Percentiles rank a stretch among this genome's conserved stretches.
phyloP scores from a whole-genome alignment of 2,113 vertebrate species.

The Puffinus mauretanicus region DNA sequence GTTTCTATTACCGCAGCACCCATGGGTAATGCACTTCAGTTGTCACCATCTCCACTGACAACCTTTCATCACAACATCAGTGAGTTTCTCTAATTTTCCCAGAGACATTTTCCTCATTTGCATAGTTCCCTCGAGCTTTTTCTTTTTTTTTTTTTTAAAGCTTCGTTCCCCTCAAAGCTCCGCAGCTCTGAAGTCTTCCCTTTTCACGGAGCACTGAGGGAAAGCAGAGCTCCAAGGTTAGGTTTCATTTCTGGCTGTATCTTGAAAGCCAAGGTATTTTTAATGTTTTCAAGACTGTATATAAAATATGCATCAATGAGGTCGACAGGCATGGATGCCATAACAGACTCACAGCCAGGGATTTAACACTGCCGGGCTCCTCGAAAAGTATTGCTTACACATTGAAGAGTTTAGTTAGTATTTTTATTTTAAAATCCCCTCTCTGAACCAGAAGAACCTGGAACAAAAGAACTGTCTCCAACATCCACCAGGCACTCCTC shows the following conservation, averaged over 20 bases:
- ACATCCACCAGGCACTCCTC: neutral
- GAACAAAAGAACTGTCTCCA: neutral
- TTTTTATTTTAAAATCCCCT: conserved; percentile 9
- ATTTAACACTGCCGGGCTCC: neutral
- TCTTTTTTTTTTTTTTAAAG: neutral
- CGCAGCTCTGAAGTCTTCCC: conserved; percentile 53
- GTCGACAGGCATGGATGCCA: conserved; percentile 29
- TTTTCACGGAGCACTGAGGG: neutral
- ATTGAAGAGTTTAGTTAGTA: neutral
- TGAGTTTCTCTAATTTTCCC: conserved; percentile 69
- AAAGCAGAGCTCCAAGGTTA: conserved; percentile 34
- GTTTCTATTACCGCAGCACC: conserved; percentile 52
- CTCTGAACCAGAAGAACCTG: neutral
- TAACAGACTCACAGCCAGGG: neutral
- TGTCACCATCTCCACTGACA: conserved; percentile 71
- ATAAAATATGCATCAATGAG: conserved; percentile 58
- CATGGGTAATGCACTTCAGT: conserved; percentile 66
- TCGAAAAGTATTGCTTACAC: neutral
- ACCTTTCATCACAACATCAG: conserved; percentile 74
- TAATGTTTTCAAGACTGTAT: conserved; percentile 26
- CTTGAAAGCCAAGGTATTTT: conserved; percentile 50
- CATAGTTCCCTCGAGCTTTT: conserved; percentile 53
- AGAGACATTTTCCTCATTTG: conserved; percentile 62
- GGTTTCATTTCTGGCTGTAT: conserved; percentile 60
- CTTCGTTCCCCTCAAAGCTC: conserved; percentile 51